Percentiles rank a stretch among this genome's conserved stretches.
Conservation (phyloP, 2,113 vertebrate genomes). For the Cisticola juncidis region DNA sequence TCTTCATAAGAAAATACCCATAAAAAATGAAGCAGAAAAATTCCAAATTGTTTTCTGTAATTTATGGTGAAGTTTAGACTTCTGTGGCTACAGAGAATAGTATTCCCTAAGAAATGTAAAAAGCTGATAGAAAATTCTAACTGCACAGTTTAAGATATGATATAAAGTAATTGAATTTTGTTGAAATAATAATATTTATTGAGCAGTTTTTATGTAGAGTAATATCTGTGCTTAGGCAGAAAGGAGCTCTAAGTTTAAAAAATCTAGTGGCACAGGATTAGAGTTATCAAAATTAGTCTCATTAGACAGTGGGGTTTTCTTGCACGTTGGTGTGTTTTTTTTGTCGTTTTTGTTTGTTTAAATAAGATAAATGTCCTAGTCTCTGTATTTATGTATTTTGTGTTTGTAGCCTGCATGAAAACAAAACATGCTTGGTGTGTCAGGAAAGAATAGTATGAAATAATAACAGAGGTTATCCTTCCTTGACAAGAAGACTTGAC, state of each 20-base stretch:
- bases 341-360: neutral
- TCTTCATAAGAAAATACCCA: neutral
- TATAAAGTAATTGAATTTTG: neutral
- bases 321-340: neutral
- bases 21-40: neutral
- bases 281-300: neutral
- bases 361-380: neutral
- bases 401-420: conserved; percentile 2
- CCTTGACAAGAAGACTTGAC: conserved; percentile 4
- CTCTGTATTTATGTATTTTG: neutral
- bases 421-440: neutral
- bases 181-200: neutral
- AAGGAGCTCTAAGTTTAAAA: neutral
- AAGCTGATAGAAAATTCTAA: neutral
- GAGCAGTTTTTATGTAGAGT: neutral
- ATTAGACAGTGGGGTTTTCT: neutral
- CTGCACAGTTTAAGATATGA: neutral
- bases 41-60: neutral
- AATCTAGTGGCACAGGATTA: neutral
- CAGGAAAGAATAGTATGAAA: neutral
- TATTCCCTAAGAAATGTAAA: neutral
- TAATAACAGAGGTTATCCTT: neutral
- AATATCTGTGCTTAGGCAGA: neutral
- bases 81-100: neutral
- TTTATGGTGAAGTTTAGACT: neutral